Percentiles rank a stretch among this genome's conserved stretches.
Conservation (phyloP, 2,113 vertebrate species). For the Zosterops pallidus region DNA sequence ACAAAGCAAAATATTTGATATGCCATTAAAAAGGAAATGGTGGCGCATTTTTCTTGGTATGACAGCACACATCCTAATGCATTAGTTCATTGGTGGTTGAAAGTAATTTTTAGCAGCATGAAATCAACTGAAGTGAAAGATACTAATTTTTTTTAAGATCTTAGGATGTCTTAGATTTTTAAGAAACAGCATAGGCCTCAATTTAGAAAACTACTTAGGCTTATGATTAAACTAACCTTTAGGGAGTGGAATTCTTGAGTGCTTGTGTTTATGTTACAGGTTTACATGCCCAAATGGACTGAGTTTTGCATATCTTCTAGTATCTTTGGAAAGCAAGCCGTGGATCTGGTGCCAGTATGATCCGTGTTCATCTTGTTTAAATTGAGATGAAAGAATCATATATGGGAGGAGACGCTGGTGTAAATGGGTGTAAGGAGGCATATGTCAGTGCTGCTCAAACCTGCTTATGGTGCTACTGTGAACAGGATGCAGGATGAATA, state of each 20-base stretch:
- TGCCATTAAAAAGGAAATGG: constrained; percentile 25
- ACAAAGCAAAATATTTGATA: constrained; percentile 57
- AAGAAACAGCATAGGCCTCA: neutral
- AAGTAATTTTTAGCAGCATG: neutral
- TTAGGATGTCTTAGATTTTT: neutral
- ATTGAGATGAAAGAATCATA: neutral
- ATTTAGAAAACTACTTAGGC: neutral
- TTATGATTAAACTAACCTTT: neutral
- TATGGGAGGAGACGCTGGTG: neutral
- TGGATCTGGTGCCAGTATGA: neutral
- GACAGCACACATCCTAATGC: constrained; percentile 19
- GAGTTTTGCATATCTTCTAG: neutral
- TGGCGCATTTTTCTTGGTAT: neutral
- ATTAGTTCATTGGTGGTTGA: constrained; percentile 1
- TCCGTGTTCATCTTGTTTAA: neutral
- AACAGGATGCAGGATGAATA: neutral
- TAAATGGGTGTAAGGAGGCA: neutral
- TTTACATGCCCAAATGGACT: neutral
- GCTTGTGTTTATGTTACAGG: neutral
- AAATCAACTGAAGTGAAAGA: neutral
- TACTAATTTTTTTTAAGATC: neutral
- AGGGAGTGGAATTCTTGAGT: neutral
- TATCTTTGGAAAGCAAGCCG: neutral
- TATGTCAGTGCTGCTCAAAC: neutral
- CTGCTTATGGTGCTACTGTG: neutral